phyloP scores from a whole-genome alignment of 2,113 vertebrate genomes.

The Nymphicus hollandicus region DNA sequence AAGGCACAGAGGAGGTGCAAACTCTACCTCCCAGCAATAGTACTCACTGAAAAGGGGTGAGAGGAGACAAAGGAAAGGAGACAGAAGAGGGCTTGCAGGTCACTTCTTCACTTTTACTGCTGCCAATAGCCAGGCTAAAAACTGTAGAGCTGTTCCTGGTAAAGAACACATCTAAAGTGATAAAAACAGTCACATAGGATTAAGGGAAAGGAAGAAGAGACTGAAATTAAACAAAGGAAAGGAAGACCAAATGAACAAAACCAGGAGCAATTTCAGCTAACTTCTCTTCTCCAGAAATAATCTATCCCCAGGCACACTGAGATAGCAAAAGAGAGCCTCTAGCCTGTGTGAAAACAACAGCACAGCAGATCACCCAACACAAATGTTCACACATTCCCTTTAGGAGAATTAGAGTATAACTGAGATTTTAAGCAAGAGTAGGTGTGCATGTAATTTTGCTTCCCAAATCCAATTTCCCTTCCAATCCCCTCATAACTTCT shows the following conservation, averaged over 20 bases:
- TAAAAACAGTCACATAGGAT: background rate
- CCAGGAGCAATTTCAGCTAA: background rate
- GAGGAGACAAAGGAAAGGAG: background rate
- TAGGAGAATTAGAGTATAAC: background rate
- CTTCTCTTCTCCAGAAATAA: background rate
- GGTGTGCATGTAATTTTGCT: background rate
- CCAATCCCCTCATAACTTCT: background rate
- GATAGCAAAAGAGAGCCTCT: background rate
- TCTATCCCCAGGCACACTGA: fast-evolving
- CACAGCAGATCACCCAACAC: background rate
- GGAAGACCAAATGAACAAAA: background rate
- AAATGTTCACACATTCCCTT: background rate
- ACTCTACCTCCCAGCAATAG: background rate
- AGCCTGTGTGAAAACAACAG: background rate
- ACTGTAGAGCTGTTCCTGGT: background rate
- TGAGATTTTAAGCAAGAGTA: background rate
- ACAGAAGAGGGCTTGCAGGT: background rate
- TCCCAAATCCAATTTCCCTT: conserved; percentile 12
- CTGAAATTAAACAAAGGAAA: background rate
- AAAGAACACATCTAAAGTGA: background rate
- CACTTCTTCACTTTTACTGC: background rate
- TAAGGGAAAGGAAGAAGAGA: background rate
- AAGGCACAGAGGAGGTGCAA: background rate
- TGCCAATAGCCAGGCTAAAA: background rate
- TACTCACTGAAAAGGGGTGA: background rate